Percentiles rank a stretch among this genome's conserved stretches.
Evolutionary conservation across 2,888 invertebrate species (phyloP).

Genomic region (Tachina grossa): DNA sequence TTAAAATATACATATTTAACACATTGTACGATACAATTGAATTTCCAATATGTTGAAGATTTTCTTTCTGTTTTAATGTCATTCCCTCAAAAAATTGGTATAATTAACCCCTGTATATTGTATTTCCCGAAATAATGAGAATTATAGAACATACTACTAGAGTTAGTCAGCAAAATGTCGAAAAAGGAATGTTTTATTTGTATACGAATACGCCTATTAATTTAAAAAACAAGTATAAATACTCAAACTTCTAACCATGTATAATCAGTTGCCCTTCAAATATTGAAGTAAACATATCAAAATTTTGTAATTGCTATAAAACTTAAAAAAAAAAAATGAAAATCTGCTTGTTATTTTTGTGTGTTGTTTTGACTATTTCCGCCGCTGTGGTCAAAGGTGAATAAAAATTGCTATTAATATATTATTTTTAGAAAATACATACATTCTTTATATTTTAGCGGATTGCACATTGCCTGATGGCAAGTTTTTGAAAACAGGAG

Average conservation of each 20-base stretch:
- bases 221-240: constrained; percentile 40
- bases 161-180: no score
- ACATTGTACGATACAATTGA: no score
- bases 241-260: not conserved
- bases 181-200: no score
- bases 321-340: constrained; percentile 44
- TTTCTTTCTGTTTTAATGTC: no score
- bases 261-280: constrained; percentile 44
- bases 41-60: no score
- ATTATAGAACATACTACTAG: no score
- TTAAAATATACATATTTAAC: no score
- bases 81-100: no score
- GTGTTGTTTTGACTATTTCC: constrained; percentile 34
- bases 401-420: not conserved
- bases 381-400: constrained; percentile 33
- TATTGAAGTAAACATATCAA: not conserved
- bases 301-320: not conserved
- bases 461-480: not conserved
- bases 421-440: not conserved
- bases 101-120: no score
- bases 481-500: not conserved
- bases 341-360: constrained; percentile 28
- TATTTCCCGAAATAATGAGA: no score
- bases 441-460: not conserved
- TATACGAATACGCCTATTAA: not conserved